phyloP scores from a whole-genome alignment of 2,797 vertebrate species.

The Basileuterus tristriatus region DNA sequence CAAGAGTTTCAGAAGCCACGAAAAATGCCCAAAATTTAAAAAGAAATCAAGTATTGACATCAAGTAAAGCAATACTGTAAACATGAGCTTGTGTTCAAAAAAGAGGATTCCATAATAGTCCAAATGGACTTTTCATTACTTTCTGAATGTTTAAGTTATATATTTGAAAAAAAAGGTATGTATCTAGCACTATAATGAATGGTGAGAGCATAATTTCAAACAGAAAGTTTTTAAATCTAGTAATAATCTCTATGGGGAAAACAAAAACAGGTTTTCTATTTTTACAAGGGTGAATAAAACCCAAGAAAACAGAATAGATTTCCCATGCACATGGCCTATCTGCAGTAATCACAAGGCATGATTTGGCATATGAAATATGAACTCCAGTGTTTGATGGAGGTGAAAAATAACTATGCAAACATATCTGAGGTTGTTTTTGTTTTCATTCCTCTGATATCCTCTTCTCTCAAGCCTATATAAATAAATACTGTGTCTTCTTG shows the following conservation, averaged over 20 bases:
- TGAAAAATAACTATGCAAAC: not conserved
- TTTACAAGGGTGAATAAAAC: conserved; percentile 25
- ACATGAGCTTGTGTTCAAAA: not conserved
- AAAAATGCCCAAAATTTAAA: not conserved
- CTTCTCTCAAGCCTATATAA: not conserved
- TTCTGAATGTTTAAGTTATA: not conserved
- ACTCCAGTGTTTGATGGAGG: not conserved
- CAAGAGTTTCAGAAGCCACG: not conserved
- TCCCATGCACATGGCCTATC: not conserved
- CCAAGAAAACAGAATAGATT: not conserved
- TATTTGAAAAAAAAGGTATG: not conserved
- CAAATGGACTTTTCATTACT: not conserved
- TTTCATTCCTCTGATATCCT: not conserved
- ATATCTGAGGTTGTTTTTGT: not conserved
- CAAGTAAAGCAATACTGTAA: not conserved
- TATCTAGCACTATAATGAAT: conserved; percentile 33
- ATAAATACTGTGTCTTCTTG: not conserved
- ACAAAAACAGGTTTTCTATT: not conserved
- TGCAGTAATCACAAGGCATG: not conserved
- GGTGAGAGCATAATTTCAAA: not conserved
- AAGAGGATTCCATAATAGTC: not conserved
- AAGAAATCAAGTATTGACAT: not conserved
- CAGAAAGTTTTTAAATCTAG: not conserved
- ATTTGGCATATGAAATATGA: not conserved
- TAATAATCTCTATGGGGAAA: not conserved